A percentile compares a stretch with the other conserved stretches of the same genome.
These are phyloP conservation scores for Eilema griseolum DNA, from an alignment of 2,888 invertebrate genomes.

Conservation along the genomic window DNA sequence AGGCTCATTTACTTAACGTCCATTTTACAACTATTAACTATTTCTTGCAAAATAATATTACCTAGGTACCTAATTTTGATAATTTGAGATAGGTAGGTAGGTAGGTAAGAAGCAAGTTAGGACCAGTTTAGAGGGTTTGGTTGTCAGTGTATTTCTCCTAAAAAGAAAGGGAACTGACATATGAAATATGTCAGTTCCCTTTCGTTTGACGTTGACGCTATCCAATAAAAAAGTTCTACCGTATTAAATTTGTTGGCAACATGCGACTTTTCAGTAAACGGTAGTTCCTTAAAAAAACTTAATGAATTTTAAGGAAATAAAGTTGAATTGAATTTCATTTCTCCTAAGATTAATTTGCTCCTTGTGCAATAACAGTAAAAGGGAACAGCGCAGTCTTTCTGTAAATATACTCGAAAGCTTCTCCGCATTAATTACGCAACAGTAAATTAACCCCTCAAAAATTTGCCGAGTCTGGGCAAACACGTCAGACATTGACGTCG, in stretches of 20 bases:
- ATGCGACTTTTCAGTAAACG: not conserved
- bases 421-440: conserved; percentile 57
- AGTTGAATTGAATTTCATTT: conserved; percentile 39
- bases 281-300: conserved; percentile 9
- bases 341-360: conserved; percentile 42
- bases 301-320: conserved; percentile 24
- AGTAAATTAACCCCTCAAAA: conserved; percentile 54
- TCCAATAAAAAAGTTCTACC: too few species aligned
- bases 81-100: too few species aligned
- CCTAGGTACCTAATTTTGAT: too few species aligned
- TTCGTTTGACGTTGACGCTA: too few species aligned
- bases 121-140: too few species aligned
- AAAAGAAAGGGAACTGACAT: too few species aligned
- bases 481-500: conserved; percentile 8
- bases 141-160: too few species aligned
- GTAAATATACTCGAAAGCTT: conserved; percentile 59
- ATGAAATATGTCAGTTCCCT: too few species aligned
- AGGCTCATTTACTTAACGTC: too few species aligned
- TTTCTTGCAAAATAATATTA: too few species aligned
- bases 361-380: conserved; percentile 63
- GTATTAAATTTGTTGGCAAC: not conserved
- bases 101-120: too few species aligned
- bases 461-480: conserved; percentile 27
- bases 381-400: conserved; percentile 53
- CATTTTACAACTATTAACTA: too few species aligned